A percentile compares a stretch with the other conserved stretches of the same genome.
phyloP scores from a whole-genome alignment of 1,140 invertebrate genomes.

The Brachionus koreanus region DNA sequence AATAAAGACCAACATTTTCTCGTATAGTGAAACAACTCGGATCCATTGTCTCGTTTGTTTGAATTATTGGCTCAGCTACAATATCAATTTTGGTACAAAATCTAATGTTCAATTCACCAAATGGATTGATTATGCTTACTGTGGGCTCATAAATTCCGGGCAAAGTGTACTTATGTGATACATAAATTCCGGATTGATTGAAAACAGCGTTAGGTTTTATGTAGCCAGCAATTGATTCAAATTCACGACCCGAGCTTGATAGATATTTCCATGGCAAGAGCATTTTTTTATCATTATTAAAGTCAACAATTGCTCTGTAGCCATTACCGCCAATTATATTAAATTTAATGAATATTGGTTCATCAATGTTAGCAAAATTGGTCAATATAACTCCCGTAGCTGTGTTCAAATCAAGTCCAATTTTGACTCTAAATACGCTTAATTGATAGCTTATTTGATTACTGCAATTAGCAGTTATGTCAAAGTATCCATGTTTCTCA shows the following conservation, averaged over 20 bases:
- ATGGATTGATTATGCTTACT: not conserved
- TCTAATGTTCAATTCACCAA: not conserved
- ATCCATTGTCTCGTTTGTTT: not conserved
- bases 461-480: slow-evolving; percentile 4
- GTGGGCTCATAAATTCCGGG: not conserved
- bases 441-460: slow-evolving; percentile 28
- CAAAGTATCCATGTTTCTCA: not conserved
- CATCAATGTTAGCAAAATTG: not conserved
- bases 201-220: not conserved
- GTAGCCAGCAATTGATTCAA: not conserved
- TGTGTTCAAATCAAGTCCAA: slow-evolving; percentile 16
- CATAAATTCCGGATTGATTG: slow-evolving; percentile 6
- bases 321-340: slow-evolving; percentile 35
- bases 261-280: not conserved
- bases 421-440: not conserved
- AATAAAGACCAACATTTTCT: not conserved
- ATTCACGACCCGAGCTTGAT: not conserved
- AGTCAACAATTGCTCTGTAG: slow-evolving; percentile 10
- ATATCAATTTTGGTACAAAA: slow-evolving; percentile 1
- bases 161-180: not conserved
- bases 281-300: not conserved
- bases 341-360: not conserved
- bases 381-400: not conserved
- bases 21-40: not conserved
- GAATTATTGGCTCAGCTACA: not conserved